Percentiles rank a stretch among this genome's conserved stretches.
Evolutionary conservation across 2,888 invertebrate genomes (phyloP).

Genomic region (Cephus rjabovi): DNA sequence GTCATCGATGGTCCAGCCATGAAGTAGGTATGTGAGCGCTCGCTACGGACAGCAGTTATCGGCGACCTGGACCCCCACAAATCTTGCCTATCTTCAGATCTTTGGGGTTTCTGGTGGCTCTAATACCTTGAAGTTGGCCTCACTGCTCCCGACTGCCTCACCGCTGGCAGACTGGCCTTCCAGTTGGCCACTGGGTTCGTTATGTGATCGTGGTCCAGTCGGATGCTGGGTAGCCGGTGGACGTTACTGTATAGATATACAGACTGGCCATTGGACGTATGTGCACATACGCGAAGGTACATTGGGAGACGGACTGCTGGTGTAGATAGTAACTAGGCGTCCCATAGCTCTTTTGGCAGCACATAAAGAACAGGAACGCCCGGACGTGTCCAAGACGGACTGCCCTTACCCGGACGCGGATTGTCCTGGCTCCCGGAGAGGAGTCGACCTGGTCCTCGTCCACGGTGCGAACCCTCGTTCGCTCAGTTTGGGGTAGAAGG

Average conservation of each 20-base stretch:
- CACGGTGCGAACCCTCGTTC: neutral
- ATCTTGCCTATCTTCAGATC: conserved; percentile 59
- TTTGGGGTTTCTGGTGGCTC: conserved; percentile 57
- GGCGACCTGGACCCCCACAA: conserved; percentile 57
- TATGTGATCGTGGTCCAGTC: neutral
- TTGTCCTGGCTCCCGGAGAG: conserved; percentile 27
- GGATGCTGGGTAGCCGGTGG: neutral
- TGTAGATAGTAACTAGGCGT: conserved; percentile 51
- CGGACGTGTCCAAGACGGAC: conserved; percentile 59
- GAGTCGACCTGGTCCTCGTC: conserved; percentile 6
- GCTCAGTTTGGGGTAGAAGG: conserved; percentile 1
- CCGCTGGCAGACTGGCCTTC: neutral
- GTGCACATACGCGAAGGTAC: neutral
- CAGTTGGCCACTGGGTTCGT: neutral
- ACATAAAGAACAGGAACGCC: conserved; percentile 58
- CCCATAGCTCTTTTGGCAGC: conserved; percentile 52
- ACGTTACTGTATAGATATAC: neutral
- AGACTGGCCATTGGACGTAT: neutral
- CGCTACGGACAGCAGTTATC: conserved; percentile 49
- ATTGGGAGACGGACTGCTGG: conserved; percentile 31
- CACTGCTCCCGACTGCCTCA: conserved; percentile 5
- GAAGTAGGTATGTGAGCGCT: conserved; percentile 38
- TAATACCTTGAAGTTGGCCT: conserved; percentile 37
- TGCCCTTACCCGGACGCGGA: conserved; percentile 54
- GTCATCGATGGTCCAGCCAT: conserved; percentile 38